These are phyloP conservation scores for Clarias laeviceps DNA, from an alignment of 2,797 vertebrate species.

Conservation along the genomic window DNA sequence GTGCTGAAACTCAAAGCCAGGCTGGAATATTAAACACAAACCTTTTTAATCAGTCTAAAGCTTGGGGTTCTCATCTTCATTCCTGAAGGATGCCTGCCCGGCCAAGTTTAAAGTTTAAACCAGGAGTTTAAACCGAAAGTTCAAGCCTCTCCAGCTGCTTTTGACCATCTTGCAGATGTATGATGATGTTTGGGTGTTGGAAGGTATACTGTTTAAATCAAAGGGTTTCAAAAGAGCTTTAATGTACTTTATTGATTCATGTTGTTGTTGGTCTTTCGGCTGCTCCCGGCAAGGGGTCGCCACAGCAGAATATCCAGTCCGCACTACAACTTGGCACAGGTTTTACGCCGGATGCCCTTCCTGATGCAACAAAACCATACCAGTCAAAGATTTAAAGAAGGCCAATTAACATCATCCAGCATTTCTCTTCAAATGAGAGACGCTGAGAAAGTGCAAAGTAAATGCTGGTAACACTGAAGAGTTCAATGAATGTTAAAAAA, in stretches of 20 bases:
- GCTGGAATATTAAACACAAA: slow-evolving; percentile 29
- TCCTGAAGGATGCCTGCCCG: neutral
- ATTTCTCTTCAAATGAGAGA: too few relatives aligned
- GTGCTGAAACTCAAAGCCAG: slow-evolving; percentile 23
- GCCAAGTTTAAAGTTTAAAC: neutral
- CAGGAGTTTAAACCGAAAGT: neutral
- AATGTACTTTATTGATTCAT: neutral
- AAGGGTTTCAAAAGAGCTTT: neutral
- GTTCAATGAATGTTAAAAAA: too few relatives aligned
- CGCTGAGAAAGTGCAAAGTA: too few relatives aligned
- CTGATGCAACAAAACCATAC: too few relatives aligned
- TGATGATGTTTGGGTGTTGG: neutral
- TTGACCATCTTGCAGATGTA: neutral
- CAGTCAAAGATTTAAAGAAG: too few relatives aligned
- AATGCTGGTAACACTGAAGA: too few relatives aligned
- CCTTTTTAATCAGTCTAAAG: slow-evolving; percentile 10
- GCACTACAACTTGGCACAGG: too few relatives aligned
- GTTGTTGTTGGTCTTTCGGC: too few relatives aligned
- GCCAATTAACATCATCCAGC: too few relatives aligned
- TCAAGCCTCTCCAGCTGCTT: neutral
- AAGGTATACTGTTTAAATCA: neutral
- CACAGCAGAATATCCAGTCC: too few relatives aligned
- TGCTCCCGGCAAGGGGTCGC: too few relatives aligned
- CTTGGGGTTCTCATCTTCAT: neutral
- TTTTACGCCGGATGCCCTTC: too few relatives aligned